Evolutionary conservation across 2,113 vertebrate species (phyloP).

Genomic region (Colaptes auratus): DNA sequence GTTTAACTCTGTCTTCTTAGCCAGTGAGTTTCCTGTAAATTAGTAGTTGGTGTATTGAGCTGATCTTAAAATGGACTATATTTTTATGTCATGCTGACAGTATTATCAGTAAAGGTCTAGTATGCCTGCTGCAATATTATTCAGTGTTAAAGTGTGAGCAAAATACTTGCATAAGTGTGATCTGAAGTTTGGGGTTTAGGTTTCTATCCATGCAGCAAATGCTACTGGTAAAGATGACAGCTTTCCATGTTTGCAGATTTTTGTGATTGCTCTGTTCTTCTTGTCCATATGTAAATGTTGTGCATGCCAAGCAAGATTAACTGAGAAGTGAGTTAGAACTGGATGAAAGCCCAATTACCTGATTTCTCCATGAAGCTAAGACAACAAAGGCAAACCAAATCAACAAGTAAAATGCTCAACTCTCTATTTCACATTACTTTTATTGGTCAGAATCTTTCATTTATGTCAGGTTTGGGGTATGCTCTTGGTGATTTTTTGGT

Average conservation of each 20-base stretch:
- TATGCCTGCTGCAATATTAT: conserved; percentile 54
- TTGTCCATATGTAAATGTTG: conserved; percentile 58
- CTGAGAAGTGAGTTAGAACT: not conserved
- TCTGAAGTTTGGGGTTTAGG: conserved; percentile 44
- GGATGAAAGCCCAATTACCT: conserved; percentile 19
- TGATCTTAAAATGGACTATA: conserved; percentile 46
- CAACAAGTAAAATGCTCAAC: not conserved
- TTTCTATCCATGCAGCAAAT: conserved; percentile 51
- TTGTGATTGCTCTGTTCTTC: conserved; percentile 59
- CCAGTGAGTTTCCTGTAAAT: not conserved
- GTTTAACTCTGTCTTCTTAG: conserved; percentile 2
- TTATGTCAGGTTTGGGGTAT: not conserved
- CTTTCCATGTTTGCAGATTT: conserved; percentile 62
- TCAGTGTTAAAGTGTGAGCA: conserved; percentile 67
- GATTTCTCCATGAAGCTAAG: not conserved
- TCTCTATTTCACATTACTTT: not conserved
- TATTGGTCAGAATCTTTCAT: not conserved
- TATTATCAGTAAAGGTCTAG: conserved; percentile 51
- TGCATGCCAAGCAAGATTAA: conserved; percentile 32
- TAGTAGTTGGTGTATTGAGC: conserved; percentile 19
- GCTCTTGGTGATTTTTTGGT: not conserved
- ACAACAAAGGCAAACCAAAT: not conserved
- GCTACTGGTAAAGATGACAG: conserved; percentile 57
- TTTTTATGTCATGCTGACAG: conserved; percentile 48
- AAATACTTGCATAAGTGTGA: conserved; percentile 65